Evolutionary conservation across 1,140 invertebrate species (phyloP).

Genomic region (Bursaphelenchus mucronatus): DNA sequence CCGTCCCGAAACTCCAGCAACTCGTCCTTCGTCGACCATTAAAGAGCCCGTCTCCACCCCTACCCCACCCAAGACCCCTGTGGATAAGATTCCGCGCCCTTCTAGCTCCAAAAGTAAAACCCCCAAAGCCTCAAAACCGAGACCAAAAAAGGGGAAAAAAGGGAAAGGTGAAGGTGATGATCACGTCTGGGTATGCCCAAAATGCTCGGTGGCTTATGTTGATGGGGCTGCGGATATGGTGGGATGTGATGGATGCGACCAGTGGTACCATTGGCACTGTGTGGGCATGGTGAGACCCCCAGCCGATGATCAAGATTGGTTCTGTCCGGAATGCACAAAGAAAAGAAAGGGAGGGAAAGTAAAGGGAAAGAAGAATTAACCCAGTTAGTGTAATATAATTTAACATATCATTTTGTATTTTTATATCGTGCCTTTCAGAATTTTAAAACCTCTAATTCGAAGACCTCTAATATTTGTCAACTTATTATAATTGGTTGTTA

Average conservation of each 20-base stretch:
- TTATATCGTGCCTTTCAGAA: too few species aligned
- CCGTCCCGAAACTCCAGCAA: too few species aligned
- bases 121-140: slow-evolving; percentile 1
- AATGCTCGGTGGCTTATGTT: slow-evolving; percentile 45
- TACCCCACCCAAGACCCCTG: too few species aligned
- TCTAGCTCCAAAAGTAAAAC: too few species aligned
- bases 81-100: too few species aligned
- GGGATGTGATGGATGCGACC: slow-evolving; percentile 44
- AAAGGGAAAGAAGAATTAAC: slow-evolving; percentile 7
- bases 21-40: too few species aligned
- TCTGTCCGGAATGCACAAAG: slow-evolving; percentile 33
- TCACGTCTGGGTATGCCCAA: slow-evolving; percentile 49
- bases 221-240: slow-evolving; percentile 51
- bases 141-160: slow-evolving; percentile 11
- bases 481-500: too few species aligned
- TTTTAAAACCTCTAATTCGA: too few species aligned
- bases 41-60: too few species aligned
- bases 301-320: slow-evolving; percentile 42
- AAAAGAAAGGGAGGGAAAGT: slow-evolving; percentile 23
- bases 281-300: slow-evolving; percentile 43
- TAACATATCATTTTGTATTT: too few species aligned
- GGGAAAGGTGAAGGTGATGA: slow-evolving; percentile 19
- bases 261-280: slow-evolving; percentile 51
- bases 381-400: too few species aligned
- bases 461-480: too few species aligned